phyloP scores from a whole-genome alignment of 2,113 vertebrate species.

The Paradoxurus hermaphroditus region DNA sequence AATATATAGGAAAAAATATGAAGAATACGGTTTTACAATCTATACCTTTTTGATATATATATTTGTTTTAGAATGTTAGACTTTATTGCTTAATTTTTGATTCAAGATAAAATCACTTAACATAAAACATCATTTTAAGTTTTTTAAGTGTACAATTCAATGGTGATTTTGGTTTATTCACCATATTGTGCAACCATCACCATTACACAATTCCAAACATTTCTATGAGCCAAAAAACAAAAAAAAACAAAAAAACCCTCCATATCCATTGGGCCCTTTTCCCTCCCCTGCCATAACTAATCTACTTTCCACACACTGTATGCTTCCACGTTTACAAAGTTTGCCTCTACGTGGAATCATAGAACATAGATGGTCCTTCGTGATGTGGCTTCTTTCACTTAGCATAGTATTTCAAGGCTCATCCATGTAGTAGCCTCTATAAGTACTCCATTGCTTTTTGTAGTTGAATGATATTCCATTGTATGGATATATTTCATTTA shows the following conservation, averaged over 20 bases:
- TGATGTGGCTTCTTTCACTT: background rate
- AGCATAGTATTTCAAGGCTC: background rate
- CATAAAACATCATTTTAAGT: background rate
- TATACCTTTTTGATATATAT: background rate
- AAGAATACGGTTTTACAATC: background rate
- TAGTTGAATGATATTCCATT: background rate
- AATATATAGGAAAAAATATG: background rate
- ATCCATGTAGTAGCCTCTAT: background rate
- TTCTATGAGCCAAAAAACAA: background rate
- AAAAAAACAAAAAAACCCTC: too few species aligned
- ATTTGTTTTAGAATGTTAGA: background rate
- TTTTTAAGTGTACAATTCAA: background rate
- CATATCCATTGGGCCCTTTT: background rate
- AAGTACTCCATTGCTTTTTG: background rate
- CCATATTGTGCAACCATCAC: background rate
- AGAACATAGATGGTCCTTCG: background rate
- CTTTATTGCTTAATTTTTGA: slow-evolving; percentile 5
- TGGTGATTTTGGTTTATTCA: background rate
- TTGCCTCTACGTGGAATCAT: background rate
- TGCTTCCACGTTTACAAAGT: background rate
- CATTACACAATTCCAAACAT: background rate
- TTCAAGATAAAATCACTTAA: background rate
- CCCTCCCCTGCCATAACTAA: background rate
- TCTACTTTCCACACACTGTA: background rate
- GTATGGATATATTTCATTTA: background rate